Evolutionary conservation across 2,797 vertebrate genomes (phyloP).

Genomic region (Siniperca scherzeri): DNA sequence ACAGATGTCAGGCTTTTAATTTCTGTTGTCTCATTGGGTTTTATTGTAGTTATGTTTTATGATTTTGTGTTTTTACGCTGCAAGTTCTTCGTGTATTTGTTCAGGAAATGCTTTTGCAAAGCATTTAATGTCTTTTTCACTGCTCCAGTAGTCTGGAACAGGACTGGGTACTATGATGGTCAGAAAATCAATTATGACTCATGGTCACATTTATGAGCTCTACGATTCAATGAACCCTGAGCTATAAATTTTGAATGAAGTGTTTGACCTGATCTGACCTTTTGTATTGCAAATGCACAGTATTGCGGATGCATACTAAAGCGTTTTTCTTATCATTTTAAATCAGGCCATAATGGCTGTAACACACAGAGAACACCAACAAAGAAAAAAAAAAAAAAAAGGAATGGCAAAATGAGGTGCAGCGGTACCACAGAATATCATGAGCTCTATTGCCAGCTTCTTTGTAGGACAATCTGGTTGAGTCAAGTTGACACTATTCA

Average conservation of each 20-base stretch:
- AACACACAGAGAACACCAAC: background rate
- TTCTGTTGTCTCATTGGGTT: background rate
- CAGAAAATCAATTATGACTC: conserved; percentile 41
- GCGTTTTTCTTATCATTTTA: background rate
- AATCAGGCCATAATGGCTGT: background rate
- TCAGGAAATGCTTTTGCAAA: background rate
- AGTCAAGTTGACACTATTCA: conserved; percentile 6
- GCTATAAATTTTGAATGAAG: background rate
- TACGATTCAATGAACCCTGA: background rate
- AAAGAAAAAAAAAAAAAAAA: background rate
- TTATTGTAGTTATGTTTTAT: background rate
- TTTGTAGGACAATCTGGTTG: background rate
- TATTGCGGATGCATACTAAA: background rate
- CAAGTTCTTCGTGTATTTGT: background rate
- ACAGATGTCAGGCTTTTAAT: background rate
- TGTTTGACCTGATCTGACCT: conserved; percentile 24
- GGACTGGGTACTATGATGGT: background rate
- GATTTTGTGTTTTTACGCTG: background rate
- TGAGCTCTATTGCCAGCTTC: background rate
- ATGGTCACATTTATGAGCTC: conserved; percentile 23
- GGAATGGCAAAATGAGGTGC: too few species aligned
- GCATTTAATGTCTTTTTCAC: background rate
- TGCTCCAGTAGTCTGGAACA: conserved; percentile 13
- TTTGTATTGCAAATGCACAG: background rate
- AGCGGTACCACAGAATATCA: background rate